Evolutionary conservation across 2,113 vertebrate genomes (phyloP), one percentile per base, ranked within the genome.

Genomic region (Loxodonta africana): DNA sequence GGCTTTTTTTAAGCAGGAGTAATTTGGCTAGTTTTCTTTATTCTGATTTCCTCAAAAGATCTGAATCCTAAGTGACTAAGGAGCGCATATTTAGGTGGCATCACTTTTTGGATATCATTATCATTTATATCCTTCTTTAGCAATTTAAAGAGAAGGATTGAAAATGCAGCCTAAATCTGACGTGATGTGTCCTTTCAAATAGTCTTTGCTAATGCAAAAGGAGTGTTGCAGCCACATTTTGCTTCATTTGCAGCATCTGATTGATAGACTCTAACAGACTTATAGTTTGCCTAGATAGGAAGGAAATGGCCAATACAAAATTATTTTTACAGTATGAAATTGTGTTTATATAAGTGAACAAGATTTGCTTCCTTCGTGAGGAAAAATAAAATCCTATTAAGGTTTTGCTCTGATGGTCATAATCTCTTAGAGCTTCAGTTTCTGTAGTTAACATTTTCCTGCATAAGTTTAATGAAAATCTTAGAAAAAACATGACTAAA

Each of bases 141-240:
- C 12, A 9, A 9, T 93, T 97, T 97, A 12, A 85, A 53, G n/a
- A 65, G 5, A 30, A 89, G 3, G 0, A 0, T 96, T 96, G 23
- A 88, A 97, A 74, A 63, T 78, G 60, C 92, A 98, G 25, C 23
- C 25, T 85, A 76, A 28, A 33, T 78, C 9, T 96, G 15, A 97
- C 80, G 25, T 48, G 9, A 37, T 14, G 1, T 93, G 93, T 97
- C 37, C 85, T 6, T 96, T 97, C 37, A 91, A 86, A 67, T 33
- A 83, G 57, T 41, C 15, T 91, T 80, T 94, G 44, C 69, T 97
- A 69, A 2, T 78, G 37, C 88, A 26, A 90, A 95, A 84, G 41
- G 25, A 82, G 83, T 90, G 17, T 91, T 84, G 26, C 63, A 96
- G 89, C 30, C 48, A 82, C n/a, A 83, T 71, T 92, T 90, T 78